Base-by-base conservation (phyloP, 2,888 invertebrate species). In the Diploptera punctata region DNA sequence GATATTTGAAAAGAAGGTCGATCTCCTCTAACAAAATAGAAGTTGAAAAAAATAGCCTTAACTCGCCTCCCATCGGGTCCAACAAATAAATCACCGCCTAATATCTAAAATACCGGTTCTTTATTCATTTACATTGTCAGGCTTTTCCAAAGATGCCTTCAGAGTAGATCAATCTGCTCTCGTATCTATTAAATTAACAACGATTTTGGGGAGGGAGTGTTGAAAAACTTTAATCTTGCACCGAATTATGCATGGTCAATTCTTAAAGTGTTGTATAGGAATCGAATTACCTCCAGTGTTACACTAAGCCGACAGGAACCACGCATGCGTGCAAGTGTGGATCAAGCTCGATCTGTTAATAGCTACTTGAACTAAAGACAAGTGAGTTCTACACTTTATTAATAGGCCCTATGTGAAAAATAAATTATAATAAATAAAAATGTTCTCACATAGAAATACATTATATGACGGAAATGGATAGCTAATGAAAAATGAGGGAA, bases 241-340 rank as follows among this genome's bases (percentile, higher is more conserved):
- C 57, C 57, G 24, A 57, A 57, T 57, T 57, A 57, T 57, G 24
- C 57, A 57, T 57, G 57, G 57, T 57, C 57, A 57, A 57, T 57
- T 57, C 57, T 57, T 57, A 57, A 18, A 29, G 57, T n/a, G 57
- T 57, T 57, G 57, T 57, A 57, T 57, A 57, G 57, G 57, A 57
- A 57, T 57, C 57, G 57, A 57, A 57, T 57, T 57, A 57, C 29
- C 33, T 33, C 33, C 7, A 33, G 33, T 33, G 33, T 33, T 33
- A 33, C 33, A 33, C 33, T 7, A 5, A 33, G 33, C 33, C 33
- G 33, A 33, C 33, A 33, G 5, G n/a, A n/a, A n/a, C n/a, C n/a
- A n/a, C n/a, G n/a, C n/a, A n/a, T n/a, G 57, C 21, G 57, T 57
- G 57, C 57, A 57, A 57, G 29, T 16, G 57, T 57, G 57, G 57